Conservation (phyloP, 2,113 vertebrate species). For the Myodes glareolus region DNA sequence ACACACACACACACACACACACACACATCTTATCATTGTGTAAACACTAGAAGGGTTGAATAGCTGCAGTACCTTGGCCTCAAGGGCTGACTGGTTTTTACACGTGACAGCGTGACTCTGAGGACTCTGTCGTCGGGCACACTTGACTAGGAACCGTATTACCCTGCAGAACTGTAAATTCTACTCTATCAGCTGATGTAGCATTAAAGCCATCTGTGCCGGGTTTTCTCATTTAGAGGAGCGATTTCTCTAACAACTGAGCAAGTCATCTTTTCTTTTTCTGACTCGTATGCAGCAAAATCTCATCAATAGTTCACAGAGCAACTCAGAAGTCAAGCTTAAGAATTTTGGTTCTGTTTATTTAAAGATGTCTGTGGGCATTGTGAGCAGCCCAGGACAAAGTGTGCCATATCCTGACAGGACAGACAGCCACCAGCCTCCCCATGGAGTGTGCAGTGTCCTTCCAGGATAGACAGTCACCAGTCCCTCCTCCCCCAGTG, state of each 20-base stretch:
- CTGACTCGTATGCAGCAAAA: not conserved
- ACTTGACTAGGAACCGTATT: not conserved
- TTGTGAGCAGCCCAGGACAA: not conserved
- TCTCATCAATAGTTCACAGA: not conserved
- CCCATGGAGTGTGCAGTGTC: not conserved
- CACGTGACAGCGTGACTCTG: not conserved
- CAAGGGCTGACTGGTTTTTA: not conserved
- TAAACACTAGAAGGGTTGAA: not conserved
- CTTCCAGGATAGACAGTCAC: not conserved
- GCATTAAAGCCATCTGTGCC: not conserved
- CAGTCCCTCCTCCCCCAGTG: not conserved
- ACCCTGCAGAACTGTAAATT: not conserved
- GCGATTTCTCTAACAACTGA: not conserved
- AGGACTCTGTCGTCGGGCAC: not conserved
- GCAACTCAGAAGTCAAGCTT: conserved; percentile 11
- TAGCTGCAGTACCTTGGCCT: not conserved
- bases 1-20: not conserved
- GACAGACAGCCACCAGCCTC: not conserved
- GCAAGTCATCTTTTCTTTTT: conserved; percentile 17
- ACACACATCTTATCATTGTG: not conserved
- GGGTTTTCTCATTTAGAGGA: not conserved
- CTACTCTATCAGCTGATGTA: not conserved
- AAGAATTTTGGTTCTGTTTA: not conserved
- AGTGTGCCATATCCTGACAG: not conserved
- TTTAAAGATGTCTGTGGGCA: not conserved